phyloP scores from a whole-genome alignment of 2,113 vertebrate genomes.

The Pongo abelii region DNA sequence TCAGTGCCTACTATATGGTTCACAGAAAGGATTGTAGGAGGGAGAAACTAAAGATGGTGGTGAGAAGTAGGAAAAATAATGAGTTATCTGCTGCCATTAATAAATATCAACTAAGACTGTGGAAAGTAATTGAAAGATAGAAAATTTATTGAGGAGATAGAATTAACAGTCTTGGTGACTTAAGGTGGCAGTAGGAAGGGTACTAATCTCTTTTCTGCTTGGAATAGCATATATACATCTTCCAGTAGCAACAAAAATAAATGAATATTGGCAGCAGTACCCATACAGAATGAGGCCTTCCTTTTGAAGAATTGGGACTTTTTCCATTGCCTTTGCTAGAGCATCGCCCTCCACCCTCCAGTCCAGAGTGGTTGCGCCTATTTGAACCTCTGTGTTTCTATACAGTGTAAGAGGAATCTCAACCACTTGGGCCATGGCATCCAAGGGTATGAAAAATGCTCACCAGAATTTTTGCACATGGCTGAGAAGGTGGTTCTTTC shows the following conservation, averaged over 20 bases:
- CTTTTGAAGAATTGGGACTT: background rate
- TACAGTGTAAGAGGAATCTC: background rate
- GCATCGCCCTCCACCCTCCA: background rate
- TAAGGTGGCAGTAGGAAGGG: background rate
- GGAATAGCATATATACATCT: background rate
- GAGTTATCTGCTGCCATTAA: background rate
- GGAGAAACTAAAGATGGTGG: background rate
- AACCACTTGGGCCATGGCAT: background rate
- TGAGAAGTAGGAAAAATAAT: background rate
- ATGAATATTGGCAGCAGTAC: background rate
- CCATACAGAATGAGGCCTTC: background rate
- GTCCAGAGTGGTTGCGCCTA: background rate
- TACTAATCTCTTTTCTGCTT: constrained; percentile 4
- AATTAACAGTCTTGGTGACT: background rate
- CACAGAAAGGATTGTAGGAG: background rate
- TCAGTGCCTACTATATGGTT: background rate
- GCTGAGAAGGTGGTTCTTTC: background rate
- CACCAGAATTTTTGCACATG: background rate
- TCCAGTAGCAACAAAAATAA: background rate
- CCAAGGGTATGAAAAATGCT: background rate
- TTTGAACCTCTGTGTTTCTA: background rate
- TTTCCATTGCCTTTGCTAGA: constrained; percentile 23
- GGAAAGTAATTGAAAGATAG: background rate
- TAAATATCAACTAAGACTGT: background rate
- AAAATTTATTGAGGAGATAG: background rate